Evolutionary conservation across 1,140 invertebrate genomes (phyloP).

Genomic region (Apis mellifera): Amel_HAv3.1 CM009931.2:6598501-6599000

Average conservation of each 20-base stretch:
- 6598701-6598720: slow-evolving; percentile 81
- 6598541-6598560: slow-evolving; percentile 10
- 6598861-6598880: background rate
- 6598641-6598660: slow-evolving; percentile 81
- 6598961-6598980: background rate
- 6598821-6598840: slow-evolving; percentile 45
- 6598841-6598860: slow-evolving; percentile 26
- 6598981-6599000: slow-evolving; percentile 2
- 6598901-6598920: too few relatives aligned
- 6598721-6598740: slow-evolving; percentile 77
- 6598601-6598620: slow-evolving; percentile 77
- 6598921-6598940: background rate
- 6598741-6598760: slow-evolving; percentile 79
- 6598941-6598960: background rate
- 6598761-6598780: slow-evolving; percentile 79
- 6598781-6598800: slow-evolving; percentile 79
- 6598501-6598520: slow-evolving; percentile 7
- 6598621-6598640: slow-evolving; percentile 79
- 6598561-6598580: slow-evolving; percentile 55
- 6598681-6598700: slow-evolving; percentile 73
- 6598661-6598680: slow-evolving; percentile 78
- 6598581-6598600: slow-evolving; percentile 77
- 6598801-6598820: slow-evolving; percentile 76
- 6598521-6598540: slow-evolving; percentile 5
- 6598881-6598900: background rate